phyloP scores from a whole-genome alignment of 2,113 vertebrate genomes.

The Thamnophis sirtalis region DNA sequence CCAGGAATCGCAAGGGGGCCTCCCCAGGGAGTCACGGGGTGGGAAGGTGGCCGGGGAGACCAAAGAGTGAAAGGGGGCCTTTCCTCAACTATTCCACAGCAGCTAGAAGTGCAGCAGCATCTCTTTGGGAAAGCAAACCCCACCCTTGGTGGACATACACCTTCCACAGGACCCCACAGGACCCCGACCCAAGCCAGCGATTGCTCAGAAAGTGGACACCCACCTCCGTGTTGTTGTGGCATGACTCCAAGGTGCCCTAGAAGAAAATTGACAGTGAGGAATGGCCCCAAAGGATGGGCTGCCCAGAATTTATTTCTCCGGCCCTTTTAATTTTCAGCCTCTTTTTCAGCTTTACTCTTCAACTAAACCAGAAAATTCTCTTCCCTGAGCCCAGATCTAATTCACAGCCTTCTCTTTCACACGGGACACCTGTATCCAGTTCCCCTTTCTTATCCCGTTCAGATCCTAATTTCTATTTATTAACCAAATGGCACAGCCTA shows the following conservation, averaged over 20 bases:
- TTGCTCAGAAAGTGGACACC: slow-evolving; percentile 28
- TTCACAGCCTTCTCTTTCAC: too few relatives aligned
- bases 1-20: not conserved
- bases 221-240: slow-evolving; percentile 74
- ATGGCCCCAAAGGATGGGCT: not conserved
- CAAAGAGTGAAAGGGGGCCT: not conserved
- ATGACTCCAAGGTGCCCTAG: slow-evolving; percentile 75
- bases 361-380: too few relatives aligned
- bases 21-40: not conserved
- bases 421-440: not conserved
- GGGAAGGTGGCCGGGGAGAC: not conserved
- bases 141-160: too few relatives aligned
- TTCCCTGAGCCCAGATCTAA: not conserved
- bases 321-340: not conserved
- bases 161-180: not conserved
- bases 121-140: not conserved
- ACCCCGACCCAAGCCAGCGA: too few relatives aligned
- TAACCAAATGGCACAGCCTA: not conserved
- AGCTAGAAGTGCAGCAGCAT: not conserved
- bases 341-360: not conserved
- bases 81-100: not conserved
- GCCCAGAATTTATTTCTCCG: not conserved
- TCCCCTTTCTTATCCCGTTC: not conserved
- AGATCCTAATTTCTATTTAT: not conserved
- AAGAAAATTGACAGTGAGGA: not conserved